Percentiles rank a stretch among this genome's conserved stretches.
These are phyloP conservation scores for Cryptophagus acutangulus DNA, from an alignment of 2,888 invertebrate genomes.

Conservation along the genomic window DNA sequence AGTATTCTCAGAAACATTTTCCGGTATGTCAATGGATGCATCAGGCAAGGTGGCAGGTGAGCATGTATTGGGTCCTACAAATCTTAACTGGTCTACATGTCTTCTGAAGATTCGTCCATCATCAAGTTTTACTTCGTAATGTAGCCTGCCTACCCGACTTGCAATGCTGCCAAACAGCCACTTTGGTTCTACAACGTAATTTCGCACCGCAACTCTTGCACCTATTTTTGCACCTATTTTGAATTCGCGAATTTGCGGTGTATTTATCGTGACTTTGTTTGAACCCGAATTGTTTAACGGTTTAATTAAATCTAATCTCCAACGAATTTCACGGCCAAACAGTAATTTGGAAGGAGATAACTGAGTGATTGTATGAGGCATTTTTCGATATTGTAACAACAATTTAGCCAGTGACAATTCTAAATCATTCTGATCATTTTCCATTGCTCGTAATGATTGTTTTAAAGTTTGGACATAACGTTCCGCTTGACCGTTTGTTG, in stretches of 20 bases:
- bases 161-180: background rate
- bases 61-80: background rate
- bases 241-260: too few species aligned
- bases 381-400: conserved; percentile 16
- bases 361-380: conserved; percentile 21
- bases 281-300: too few species aligned
- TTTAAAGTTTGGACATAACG: conserved; percentile 23
- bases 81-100: background rate
- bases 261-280: too few species aligned
- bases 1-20: too few species aligned
- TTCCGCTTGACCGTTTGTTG: conserved; percentile 27
- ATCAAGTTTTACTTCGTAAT: background rate
- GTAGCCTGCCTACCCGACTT: background rate
- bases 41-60: too few species aligned
- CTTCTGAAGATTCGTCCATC: background rate
- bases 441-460: conserved; percentile 3
- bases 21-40: too few species aligned
- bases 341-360: conserved; percentile 24
- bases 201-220: background rate
- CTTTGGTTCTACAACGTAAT: background rate
- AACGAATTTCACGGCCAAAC: conserved; percentile 20
- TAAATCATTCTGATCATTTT: conserved; percentile 4
- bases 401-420: conserved; percentile 4
- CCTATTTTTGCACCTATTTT: too few species aligned
- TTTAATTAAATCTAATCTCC: conserved; percentile 20